These are phyloP conservation scores for Agrotis segetum DNA, from an alignment of 2,888 invertebrate genomes.

Conservation along the genomic window DNA sequence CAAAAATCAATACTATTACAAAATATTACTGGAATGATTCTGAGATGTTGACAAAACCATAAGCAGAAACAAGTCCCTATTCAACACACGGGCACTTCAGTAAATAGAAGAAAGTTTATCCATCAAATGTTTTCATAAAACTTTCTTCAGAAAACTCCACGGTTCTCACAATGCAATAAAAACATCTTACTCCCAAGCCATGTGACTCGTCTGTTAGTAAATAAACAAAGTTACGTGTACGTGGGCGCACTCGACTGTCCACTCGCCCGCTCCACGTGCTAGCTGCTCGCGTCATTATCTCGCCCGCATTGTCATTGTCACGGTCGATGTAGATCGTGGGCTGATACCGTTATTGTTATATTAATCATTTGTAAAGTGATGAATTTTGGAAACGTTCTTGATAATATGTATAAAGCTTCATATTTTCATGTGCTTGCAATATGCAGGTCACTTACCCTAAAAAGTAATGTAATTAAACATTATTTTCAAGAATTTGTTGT, in stretches of 20 bases:
- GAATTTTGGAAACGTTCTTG: background rate
- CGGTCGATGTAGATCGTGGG: slow-evolving; percentile 33
- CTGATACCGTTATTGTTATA: slow-evolving; percentile 25
- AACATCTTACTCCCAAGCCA: slow-evolving; percentile 8
- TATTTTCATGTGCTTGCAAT: background rate
- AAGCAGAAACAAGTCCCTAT: no score
- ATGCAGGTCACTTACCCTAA: background rate
- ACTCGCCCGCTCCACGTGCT: slow-evolving; percentile 44
- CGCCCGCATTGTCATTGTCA: slow-evolving; percentile 53
- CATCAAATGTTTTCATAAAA: background rate
- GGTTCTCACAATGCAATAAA: slow-evolving; percentile 5
- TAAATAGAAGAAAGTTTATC: background rate
- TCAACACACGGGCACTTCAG: background rate
- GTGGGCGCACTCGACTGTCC: slow-evolving; percentile 48
- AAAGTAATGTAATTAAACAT: background rate
- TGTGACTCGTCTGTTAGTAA: slow-evolving; percentile 45
- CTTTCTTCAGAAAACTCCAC: background rate
- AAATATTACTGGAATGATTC: no score
- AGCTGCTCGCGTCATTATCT: slow-evolving; percentile 48
- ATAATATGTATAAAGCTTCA: background rate
- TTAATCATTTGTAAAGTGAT: slow-evolving; percentile 26
- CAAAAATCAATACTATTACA: no score
- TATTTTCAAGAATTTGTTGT: no score
- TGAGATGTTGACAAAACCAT: no score
- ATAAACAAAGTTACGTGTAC: slow-evolving; percentile 41